Base-by-base conservation (phyloP, 1,140 invertebrate species). In the Notospermus geniculatus region DNA sequence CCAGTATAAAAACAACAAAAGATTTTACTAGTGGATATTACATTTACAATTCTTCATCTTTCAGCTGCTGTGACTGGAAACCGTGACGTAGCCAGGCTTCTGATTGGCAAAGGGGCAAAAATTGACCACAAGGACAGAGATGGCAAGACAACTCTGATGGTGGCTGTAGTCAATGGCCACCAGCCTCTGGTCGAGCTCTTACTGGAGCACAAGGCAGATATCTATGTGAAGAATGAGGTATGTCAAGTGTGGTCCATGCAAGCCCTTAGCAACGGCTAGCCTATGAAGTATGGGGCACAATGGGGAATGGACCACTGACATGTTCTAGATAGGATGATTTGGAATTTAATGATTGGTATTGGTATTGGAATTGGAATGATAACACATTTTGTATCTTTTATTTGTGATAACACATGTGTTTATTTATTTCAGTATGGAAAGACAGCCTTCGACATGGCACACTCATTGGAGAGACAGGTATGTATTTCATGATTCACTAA, bases 131-230 rank as follows among this genome's bases (percentile, higher is more conserved):
- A 67, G 22, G 78, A 80, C 54, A 71, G 68, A 23, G 74, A 76
- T 60, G 72, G 73, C 0, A 79, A 78, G 62, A 78, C 73, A 25
- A 63, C 73, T 13, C 58, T 80, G 13, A 77, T 78, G 74, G 69
- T 76, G 23, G 69, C 75, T 7, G 71, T 80, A 11, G 66, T 78
- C n/a, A 77, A 78, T 63, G 75, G 75, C 11, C 71, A 80, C 46
- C 62, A 70, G 27, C 62, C 65, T 1, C 62, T 80, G 15, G 71
- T 77, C 41, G 71, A 76, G 50, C 54, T 77, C 22, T 61, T 80
- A 23, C 65, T 78, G 17, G 66, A 78, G 54, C 65, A 69, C 50
- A 69, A 69, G 32, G 76, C 74, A 19, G 69, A 80, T 63, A 68
- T 77, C 2, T 67, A 54, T 30, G 60, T 73, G 11, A 68, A 71